Evolutionary conservation across 2,888 invertebrate genomes (phyloP), one percentile per base, ranked within the genome.

Genomic region (Protonemura montana): DNA sequence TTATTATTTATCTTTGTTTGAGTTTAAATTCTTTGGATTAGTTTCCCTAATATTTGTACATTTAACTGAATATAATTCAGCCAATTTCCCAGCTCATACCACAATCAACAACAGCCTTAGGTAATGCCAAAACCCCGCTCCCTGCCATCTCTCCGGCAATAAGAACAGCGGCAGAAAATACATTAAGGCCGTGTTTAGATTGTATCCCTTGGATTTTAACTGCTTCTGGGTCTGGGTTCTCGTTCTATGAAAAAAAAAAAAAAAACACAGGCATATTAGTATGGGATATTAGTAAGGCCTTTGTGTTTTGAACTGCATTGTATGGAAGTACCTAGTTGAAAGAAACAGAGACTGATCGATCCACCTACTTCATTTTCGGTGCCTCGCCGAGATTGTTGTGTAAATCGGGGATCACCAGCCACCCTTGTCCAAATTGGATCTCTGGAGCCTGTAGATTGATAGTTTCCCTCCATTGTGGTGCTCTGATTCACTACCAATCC

Each of bases 91-190:
- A 13, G 77, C 25, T 77, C 41, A 41, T 90, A 95, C 95, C 95
- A 88, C 95, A 93, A 89, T 94, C 93, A 85, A 93, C 93, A 42
- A 95, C 92, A 0, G 95, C 95, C 88, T 92, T 91, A 0, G 95
- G 95, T 42, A 95, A 91, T 0, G 95, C 95, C 88, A 95, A 91
- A n/a, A 95, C 94, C 0, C 95, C 95, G 89, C 94, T 94, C 80
- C 95, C 95, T 0, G 95, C 95, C 93, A 95, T 95, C 91, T 95
- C 95, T 0, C 95, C 95, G 0, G 94, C 94, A 80, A 95, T 93
- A 89, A 95, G 93, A 87, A 95, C 91, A 0, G 94, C 93, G 0
- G 95, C 93, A 87, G 94, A 91, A 21, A 92, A 87, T 27, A 93
- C 90, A 85, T 89, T 91, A 21, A 93, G 89, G 0, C 93, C 93